Percentiles rank a stretch among this genome's conserved stretches.
Evolutionary conservation across 2,797 vertebrate genomes (phyloP).

Genomic region (Microhierax caerulescens): DNA sequence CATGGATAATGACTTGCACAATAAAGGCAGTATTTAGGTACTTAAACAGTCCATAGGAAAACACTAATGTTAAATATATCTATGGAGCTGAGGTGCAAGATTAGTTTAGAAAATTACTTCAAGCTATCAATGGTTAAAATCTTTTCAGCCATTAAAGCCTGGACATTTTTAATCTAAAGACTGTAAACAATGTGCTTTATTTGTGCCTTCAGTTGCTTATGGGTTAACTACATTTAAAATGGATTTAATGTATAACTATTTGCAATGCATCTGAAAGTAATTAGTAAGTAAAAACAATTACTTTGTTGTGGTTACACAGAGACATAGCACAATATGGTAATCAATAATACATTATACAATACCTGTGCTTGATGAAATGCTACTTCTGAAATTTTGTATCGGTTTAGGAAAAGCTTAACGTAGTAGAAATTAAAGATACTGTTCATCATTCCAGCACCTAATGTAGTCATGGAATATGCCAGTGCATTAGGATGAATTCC

Average conservation of each 20-base stretch:
- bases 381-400: constrained; percentile 85
- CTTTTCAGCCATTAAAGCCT: background rate
- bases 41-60: background rate
- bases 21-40: background rate
- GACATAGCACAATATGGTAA: accelerated
- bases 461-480: constrained; percentile 88
- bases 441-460: constrained; percentile 89
- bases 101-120: background rate
- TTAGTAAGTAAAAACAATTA: background rate
- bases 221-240: background rate
- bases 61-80: background rate
- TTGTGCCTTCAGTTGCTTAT: background rate
- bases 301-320: background rate
- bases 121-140: background rate
- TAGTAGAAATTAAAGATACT: constrained; percentile 93
- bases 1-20: background rate
- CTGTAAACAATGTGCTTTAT: background rate
- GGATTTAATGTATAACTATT: background rate
- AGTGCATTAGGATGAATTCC: constrained; percentile 77
- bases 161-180: background rate
- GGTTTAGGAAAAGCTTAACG: constrained; percentile 89
- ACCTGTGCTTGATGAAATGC: constrained; percentile 90
- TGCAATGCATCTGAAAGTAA: background rate
- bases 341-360: background rate
- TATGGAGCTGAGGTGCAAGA: background rate